phyloP scores from a whole-genome alignment of 2,113 vertebrate genomes.

The Edolisoma coerulescens region DNA sequence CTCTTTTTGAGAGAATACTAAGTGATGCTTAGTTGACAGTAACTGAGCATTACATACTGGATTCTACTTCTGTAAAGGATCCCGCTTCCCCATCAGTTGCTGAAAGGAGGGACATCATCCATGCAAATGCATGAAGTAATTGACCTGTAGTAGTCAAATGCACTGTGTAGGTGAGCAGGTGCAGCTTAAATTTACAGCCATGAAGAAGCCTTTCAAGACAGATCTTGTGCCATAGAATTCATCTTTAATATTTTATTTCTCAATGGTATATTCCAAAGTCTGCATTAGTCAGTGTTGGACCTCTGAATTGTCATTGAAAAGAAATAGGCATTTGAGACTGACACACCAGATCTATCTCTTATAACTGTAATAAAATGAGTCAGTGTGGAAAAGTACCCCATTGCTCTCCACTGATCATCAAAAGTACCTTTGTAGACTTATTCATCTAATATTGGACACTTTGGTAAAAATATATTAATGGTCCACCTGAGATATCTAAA shows the following conservation, averaged over 20 bases:
- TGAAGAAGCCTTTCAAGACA: not conserved
- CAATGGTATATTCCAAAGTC: not conserved
- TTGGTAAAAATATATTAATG: not conserved
- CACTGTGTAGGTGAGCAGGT: not conserved
- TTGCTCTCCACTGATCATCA: not conserved
- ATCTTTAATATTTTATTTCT: not conserved
- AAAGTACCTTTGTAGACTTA: not conserved
- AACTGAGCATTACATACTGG: not conserved
- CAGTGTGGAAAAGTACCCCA: not conserved
- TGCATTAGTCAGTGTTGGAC: not conserved
- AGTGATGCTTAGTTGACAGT: not conserved
- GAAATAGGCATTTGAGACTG: not conserved
- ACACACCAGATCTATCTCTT: not conserved
- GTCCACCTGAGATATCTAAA: not conserved
- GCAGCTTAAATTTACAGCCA: not conserved
- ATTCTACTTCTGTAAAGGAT: not conserved
- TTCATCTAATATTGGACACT: not conserved
- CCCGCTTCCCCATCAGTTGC: not conserved
- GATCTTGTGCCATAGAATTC: not conserved
- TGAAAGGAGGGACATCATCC: not conserved
- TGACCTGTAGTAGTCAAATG: not conserved
- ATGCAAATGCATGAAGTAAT: rapidly evolving
- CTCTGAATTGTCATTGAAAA: not conserved
- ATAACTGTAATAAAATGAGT: not conserved
- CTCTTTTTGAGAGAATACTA: not conserved